phyloP scores from a whole-genome alignment of 2,113 vertebrate genomes.

The Muscicapa adusta region DNA sequence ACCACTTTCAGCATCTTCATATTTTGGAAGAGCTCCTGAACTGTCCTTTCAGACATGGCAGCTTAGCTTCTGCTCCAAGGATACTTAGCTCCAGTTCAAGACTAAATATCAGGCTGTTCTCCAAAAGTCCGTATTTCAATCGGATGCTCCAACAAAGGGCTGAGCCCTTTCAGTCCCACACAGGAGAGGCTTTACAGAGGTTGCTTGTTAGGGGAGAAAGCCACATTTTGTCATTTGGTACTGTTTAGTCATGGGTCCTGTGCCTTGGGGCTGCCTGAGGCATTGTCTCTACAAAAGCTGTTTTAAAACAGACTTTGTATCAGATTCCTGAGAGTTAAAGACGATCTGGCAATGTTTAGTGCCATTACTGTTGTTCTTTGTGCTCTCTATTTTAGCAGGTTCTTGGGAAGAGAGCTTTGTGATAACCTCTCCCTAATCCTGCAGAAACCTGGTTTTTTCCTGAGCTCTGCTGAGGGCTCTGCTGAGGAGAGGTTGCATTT shows the following conservation, averaged over 20 bases:
- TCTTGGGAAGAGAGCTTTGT: background rate
- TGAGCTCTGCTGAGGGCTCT: background rate
- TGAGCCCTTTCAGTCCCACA: background rate
- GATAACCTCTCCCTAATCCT: slow-evolving; percentile 9
- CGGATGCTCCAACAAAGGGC: background rate
- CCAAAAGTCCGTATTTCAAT: background rate
- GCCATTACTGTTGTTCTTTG: background rate
- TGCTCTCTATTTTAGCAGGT: background rate
- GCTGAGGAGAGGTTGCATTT: background rate
- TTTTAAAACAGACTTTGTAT: background rate
- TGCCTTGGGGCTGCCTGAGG: background rate
- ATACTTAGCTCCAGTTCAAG: background rate
- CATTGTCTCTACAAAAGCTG: background rate
- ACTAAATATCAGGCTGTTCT: background rate
- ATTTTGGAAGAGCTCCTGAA: background rate
- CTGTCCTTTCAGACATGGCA: background rate
- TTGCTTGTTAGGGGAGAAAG: background rate
- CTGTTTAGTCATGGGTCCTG: background rate
- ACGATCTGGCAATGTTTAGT: background rate
- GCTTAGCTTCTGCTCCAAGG: background rate
- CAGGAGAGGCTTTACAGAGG: background rate
- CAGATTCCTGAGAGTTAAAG: background rate
- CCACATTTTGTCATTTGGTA: background rate
- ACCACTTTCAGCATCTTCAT: background rate
- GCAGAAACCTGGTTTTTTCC: background rate